Percentiles rank a stretch among this genome's conserved stretches.
phyloP scores from a whole-genome alignment of 2,888 invertebrate genomes.

The Teleogryllus oceanicus region DNA sequence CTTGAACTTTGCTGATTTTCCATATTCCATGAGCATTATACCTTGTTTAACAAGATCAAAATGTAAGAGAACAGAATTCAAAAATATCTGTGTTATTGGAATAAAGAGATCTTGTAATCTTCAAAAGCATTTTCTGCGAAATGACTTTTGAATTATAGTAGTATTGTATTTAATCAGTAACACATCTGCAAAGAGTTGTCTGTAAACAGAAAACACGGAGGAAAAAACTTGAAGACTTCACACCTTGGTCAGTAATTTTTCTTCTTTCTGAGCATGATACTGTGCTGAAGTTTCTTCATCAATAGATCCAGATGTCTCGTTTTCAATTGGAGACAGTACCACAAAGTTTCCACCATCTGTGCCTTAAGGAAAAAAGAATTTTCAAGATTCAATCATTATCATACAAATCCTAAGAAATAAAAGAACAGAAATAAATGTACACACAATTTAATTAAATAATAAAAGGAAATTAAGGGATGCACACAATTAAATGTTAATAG shows the following conservation, averaged over 20 bases:
- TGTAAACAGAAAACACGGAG: slow-evolving; percentile 35
- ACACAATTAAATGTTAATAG: no score
- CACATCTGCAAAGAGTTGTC: background rate
- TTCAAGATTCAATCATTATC: background rate
- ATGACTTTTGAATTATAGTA: background rate
- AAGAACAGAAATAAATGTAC: no score
- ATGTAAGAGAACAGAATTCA: no score
- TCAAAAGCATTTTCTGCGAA: background rate
- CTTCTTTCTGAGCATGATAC: slow-evolving; percentile 21
- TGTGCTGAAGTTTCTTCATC: slow-evolving; percentile 25
- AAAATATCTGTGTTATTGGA: no score
- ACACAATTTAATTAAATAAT: no score
- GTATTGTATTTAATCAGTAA: slow-evolving; percentile 28
- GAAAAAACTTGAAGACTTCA: background rate
- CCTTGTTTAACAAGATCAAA: no score
- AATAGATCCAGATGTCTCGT: slow-evolving; percentile 19
- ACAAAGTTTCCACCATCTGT: slow-evolving; percentile 35
- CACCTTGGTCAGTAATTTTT: slow-evolving; percentile 31
- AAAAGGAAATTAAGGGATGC: no score
- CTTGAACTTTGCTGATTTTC: no score
- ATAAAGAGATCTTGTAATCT: no score
- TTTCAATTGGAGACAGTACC: slow-evolving; percentile 10
- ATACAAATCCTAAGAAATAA: no score
- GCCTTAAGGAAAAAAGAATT: slow-evolving; percentile 26
- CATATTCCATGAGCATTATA: no score